A percentile compares a stretch with the other conserved stretches of the same genome.
phyloP scores from a whole-genome alignment of 2,888 invertebrate species.

The Deroplatys truncata region DNA sequence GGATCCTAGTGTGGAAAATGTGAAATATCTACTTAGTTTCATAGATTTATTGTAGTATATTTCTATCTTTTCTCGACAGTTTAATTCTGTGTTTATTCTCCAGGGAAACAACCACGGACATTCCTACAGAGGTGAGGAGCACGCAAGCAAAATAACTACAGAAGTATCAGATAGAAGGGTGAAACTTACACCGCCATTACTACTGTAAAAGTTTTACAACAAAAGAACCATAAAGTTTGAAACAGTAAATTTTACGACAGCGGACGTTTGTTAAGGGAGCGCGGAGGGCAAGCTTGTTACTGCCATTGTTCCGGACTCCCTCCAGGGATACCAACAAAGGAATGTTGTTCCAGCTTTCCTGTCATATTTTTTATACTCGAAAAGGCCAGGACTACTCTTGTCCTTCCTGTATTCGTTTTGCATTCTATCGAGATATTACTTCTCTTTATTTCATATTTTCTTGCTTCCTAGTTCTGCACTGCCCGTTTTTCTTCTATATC shows the following conservation, averaged over 20 bases:
- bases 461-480: background rate
- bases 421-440: background rate
- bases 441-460: background rate
- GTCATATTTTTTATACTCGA: background rate
- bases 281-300: background rate
- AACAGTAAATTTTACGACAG: background rate
- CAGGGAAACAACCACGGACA: background rate
- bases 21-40: too few species aligned
- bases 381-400: background rate
- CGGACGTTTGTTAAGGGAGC: background rate
- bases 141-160: background rate
- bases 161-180: background rate
- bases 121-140: background rate
- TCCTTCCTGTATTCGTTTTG: background rate
- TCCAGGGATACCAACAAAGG: background rate
- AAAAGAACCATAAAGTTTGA: background rate
- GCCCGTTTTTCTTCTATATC: background rate
- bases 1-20: too few species aligned
- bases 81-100: background rate
- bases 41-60: background rate
- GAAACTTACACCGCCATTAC: background rate
- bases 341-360: background rate
- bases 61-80: background rate
- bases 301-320: background rate
- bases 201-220: background rate